Conservation (phyloP, 1,140 invertebrate genomes). For the Probaryconus sp. region DNA sequence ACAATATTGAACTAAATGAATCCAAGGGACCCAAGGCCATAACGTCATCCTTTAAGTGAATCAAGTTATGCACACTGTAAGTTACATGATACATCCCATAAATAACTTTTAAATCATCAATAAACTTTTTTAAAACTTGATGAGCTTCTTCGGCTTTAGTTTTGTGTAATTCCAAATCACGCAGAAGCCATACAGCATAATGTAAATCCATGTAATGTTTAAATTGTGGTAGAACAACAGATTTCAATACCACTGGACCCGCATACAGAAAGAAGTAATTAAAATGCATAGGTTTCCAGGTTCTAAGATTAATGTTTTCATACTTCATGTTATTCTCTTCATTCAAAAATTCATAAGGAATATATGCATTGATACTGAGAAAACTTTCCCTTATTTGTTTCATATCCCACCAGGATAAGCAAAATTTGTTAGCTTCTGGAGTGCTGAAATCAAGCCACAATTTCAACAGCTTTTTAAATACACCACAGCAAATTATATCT, state of each 20-base stretch:
- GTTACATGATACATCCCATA: constrained; percentile 46
- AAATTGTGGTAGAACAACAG: constrained; percentile 65
- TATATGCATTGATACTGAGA: no score
- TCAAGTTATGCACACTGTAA: constrained; percentile 60
- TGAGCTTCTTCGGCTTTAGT: constrained; percentile 10
- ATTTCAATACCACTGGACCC: constrained; percentile 70
- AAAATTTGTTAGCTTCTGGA: background rate
- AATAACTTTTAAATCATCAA: constrained; percentile 37
- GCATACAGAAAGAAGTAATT: constrained; percentile 74
- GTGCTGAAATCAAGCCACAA: background rate
- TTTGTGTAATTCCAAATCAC: constrained; percentile 8
- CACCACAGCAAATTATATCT: background rate
- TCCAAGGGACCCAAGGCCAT: constrained; percentile 33
- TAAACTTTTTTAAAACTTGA: constrained; percentile 38
- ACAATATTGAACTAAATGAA: constrained; percentile 18
- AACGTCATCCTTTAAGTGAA: constrained; percentile 49
- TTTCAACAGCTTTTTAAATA: constrained; percentile 6
- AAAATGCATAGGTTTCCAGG: background rate
- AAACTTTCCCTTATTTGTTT: background rate
- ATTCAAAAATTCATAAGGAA: no score
- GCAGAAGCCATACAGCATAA: constrained; percentile 13
- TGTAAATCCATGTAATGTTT: constrained; percentile 67
- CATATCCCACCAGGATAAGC: constrained; percentile 2
- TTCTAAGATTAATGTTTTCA: no score
- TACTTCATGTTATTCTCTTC: no score